These are phyloP conservation scores for Pollicipes pollicipes DNA, from an alignment of 1,140 invertebrate species.

Conservation along the genomic window DNA sequence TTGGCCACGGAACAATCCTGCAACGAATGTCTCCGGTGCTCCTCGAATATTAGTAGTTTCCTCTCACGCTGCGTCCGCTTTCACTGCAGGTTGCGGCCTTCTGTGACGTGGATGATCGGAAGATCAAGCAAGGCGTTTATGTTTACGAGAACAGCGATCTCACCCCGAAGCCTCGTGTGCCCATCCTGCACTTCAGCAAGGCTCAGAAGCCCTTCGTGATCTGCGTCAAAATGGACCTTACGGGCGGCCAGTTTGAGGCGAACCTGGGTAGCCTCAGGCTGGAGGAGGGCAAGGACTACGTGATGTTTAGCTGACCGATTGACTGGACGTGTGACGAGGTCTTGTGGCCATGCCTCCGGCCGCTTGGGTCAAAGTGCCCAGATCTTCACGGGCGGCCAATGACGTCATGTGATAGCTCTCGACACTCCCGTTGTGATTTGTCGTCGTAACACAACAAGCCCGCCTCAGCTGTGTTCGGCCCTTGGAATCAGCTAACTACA, in stretches of 20 bases:
- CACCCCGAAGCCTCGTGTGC: constrained; percentile 34
- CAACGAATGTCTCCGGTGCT: no score
- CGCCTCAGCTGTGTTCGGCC: no score
- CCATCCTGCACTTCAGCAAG: constrained; percentile 45
- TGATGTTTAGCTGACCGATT: constrained; percentile 28
- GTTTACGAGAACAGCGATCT: constrained; percentile 37
- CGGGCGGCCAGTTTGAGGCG: constrained; percentile 30
- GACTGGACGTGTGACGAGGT: no score
- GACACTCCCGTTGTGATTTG: no score
- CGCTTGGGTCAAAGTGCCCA: no score
- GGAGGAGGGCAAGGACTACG: constrained; percentile 31
- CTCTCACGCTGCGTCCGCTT: constrained; percentile 1
- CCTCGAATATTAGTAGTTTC: no score
- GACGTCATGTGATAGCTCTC: no score
- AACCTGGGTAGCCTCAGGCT: constrained; percentile 28
- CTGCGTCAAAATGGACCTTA: constrained; percentile 50
- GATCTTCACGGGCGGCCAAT: no score
- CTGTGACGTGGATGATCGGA: constrained; percentile 59
- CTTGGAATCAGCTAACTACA: no score
- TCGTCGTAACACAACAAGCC: no score
- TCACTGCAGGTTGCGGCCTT: constrained; percentile 30
- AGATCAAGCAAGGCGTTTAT: constrained; percentile 42
- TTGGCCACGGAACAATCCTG: no score
- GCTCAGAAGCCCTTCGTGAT: constrained; percentile 47
- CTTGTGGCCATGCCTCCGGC: no score